Base-by-base conservation (phyloP, 2,113 vertebrate genomes). In the Halichoeres trimaculatus region DNA sequence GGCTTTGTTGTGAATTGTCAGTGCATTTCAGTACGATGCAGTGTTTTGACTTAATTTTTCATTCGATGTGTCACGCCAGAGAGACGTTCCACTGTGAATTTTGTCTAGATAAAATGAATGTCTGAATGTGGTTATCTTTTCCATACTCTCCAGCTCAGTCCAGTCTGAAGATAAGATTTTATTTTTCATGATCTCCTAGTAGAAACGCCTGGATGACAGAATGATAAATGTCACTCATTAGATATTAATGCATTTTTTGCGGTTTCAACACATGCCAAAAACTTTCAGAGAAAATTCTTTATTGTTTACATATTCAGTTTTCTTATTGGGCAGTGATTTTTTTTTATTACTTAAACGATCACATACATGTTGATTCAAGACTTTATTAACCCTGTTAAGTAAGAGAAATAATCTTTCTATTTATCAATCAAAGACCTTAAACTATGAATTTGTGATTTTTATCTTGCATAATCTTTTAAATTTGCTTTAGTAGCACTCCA, bases 11-110 rank as follows among this genome's bases (percentile, higher is more conserved):
- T 45, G 4, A 14, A 11, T 64, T 50, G 10, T 58, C n/a, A 30
- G 17, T 70, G 6, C 24, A 41, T 52, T 52, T n/a, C 43, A 60
- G 14, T 54, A 30, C 17, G 43, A 17, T 26, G 8, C 30, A 3
- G 10, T 23, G 23, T 52, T 48, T 54, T 48, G 45, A 23, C 16
- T 23, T 8, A 16, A 8, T 59, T 62, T 70, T 12, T 35, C 16
- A n/a, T 71, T 54, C 13, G 22, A 59, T 80, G 51, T 78, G 17
- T 47, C n/a, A 38, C 58, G 24, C 45, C 54, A 41, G 14, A 47
- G 20, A 50, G 61, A 17, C 71, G 11, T 74, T 71, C 60, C 60
- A 85, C 74, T 86, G 83, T 89, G 83, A 89, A 88, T 80, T 41
- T 81, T 64, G 10, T 34, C 34, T 20, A 12, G 65, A 70, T 43